These are phyloP conservation scores for Agrochola macilenta DNA, from an alignment of 2,888 invertebrate genomes.

Conservation along the genomic window DNA sequence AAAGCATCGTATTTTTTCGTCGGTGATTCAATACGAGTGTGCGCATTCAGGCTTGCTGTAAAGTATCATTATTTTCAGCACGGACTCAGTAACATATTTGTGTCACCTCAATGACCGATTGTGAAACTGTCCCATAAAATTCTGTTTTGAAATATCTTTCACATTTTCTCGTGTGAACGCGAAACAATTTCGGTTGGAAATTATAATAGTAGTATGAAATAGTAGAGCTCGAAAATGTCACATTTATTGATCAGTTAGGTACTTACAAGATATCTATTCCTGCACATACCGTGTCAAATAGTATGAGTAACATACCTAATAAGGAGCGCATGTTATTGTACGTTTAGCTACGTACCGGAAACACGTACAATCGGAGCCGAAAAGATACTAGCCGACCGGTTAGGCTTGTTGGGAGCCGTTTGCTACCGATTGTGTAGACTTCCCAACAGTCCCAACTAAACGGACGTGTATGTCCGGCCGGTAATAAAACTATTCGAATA, in stretches of 20 bases:
- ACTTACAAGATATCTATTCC: conserved; percentile 10
- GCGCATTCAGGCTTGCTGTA: not conserved
- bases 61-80: conserved; percentile 16
- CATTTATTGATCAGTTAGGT: conserved; percentile 1
- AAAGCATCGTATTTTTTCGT: conserved; percentile 4
- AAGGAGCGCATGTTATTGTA: conserved; percentile 64
- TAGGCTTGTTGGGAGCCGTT: conserved; percentile 55
- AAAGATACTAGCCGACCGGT: conserved; percentile 68
- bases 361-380: conserved; percentile 71
- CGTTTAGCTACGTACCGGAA: conserved; percentile 69
- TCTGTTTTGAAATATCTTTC: conserved; percentile 19
- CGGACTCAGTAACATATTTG: not conserved
- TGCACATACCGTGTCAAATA: conserved; percentile 4
- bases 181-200: not conserved
- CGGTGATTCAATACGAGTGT: conserved; percentile 5
- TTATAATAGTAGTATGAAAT: not conserved
- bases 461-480: conserved; percentile 64
- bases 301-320: conserved; percentile 51
- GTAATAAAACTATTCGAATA: conserved; percentile 52
- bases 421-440: conserved; percentile 53
- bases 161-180: conserved; percentile 1
- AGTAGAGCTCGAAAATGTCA: not conserved
- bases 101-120: conserved; percentile 8
- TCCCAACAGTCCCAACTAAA: conserved; percentile 35
- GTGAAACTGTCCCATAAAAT: not conserved